Conservation (phyloP, 2,888 invertebrate species). For the Drosophila diplacantha region DNA sequence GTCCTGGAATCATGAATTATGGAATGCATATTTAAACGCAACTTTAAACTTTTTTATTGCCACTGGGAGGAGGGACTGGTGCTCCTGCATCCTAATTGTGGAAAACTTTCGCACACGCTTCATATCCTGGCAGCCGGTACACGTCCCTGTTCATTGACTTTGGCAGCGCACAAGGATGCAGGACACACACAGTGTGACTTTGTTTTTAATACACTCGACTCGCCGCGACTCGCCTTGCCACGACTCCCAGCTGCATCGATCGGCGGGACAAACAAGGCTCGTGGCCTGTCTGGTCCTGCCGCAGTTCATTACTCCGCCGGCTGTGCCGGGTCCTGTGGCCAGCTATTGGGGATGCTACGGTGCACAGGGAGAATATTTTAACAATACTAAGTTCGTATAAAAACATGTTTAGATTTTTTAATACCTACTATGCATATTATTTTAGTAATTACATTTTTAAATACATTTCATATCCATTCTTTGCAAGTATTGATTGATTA, state of each 20-base stretch:
- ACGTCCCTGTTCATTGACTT: conserved; percentile 67
- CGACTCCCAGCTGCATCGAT: conserved; percentile 55
- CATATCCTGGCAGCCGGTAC: conserved; percentile 57
- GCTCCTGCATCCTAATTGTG: conserved; percentile 60
- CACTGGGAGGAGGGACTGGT: conserved; percentile 36
- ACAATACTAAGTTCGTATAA: too few species aligned
- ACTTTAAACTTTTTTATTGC: conserved; percentile 71
- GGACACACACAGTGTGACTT: conserved; percentile 58
- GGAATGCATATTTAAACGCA: conserved; percentile 67
- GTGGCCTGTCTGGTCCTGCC: conserved; percentile 47
- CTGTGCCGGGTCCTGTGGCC: conserved; percentile 49
- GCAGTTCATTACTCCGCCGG: conserved; percentile 68
- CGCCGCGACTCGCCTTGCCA: conserved; percentile 49
- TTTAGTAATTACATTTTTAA: neutral
- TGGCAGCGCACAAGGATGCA: conserved; percentile 55
- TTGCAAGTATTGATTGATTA: neutral
- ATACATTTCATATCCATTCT: neutral
- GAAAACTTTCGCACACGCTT: conserved; percentile 65
- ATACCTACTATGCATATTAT: too few species aligned
- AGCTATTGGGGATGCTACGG: conserved; percentile 1
- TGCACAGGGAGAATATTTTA: conserved; percentile 9
- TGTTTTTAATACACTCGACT: conserved; percentile 71
- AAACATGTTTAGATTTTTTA: too few species aligned
- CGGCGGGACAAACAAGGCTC: conserved; percentile 66
- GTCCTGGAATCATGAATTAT: conserved; percentile 53